These are phyloP conservation scores for Squalus acanthias DNA, from an alignment of 2,797 vertebrate genomes.

Conservation along the genomic window DNA sequence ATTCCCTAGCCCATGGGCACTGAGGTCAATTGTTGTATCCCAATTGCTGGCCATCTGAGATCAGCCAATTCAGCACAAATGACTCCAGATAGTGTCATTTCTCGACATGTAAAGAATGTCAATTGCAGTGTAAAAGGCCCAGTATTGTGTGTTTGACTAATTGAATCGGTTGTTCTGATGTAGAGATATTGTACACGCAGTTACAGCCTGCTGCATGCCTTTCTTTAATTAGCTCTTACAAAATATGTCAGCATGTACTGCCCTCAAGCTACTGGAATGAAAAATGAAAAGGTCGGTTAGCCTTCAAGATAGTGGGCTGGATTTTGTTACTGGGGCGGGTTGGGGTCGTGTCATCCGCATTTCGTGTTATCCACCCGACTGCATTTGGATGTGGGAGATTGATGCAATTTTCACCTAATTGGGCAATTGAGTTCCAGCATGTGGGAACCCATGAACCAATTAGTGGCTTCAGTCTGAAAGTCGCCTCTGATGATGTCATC, in stretches of 20 bases:
- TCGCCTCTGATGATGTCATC: no score
- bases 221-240: constrained; percentile 7
- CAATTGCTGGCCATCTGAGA: not conserved
- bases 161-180: constrained; percentile 9
- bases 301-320: not conserved
- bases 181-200: not conserved
- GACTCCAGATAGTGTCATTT: not conserved
- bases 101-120: not conserved
- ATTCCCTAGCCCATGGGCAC: not conserved
- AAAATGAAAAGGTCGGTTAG: not conserved
- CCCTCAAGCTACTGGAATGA: not conserved
- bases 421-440: no score
- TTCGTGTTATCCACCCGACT: no score
- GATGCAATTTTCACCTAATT: no score
- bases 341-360: no score
- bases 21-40: not conserved
- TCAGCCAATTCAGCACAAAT: not conserved
- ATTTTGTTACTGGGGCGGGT: no score
- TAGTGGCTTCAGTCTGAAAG: no score
- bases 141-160: not conserved
- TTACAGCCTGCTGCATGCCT: not conserved
- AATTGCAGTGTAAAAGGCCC: not conserved
- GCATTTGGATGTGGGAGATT: no score
- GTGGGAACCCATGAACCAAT: no score
- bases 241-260: not conserved